Conservation (phyloP, 2,113 vertebrate genomes). For the Garra rufa region DNA sequence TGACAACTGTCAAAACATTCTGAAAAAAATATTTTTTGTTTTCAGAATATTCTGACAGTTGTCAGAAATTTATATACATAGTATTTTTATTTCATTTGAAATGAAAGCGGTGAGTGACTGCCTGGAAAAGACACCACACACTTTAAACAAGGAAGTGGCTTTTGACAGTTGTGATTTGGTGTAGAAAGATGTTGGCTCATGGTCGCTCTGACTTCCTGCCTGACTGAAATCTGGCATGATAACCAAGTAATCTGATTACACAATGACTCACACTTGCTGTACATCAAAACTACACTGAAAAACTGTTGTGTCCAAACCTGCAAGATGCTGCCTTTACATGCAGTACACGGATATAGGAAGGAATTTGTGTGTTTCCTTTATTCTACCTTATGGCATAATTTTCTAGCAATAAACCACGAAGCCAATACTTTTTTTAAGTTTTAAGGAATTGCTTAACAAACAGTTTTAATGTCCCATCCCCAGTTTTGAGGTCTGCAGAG, state of each 20-base stretch:
- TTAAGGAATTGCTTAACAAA: neutral
- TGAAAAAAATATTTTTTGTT: too few relatives aligned
- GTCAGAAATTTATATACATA: too few relatives aligned
- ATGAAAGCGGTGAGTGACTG: neutral
- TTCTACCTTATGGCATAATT: neutral
- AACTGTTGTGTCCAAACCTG: neutral
- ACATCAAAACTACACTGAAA: neutral
- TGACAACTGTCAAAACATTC: too few relatives aligned
- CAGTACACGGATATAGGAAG: neutral
- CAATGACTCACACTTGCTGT: neutral
- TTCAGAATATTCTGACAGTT: too few relatives aligned
- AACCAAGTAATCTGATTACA: neutral
- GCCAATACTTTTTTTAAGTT: neutral
- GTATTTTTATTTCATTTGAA: too few relatives aligned
- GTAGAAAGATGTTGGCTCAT: neutral
- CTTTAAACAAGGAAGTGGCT: constrained; percentile 2
- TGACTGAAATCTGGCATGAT: neutral
- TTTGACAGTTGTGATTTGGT: constrained; percentile 29
- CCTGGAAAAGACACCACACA: neutral
- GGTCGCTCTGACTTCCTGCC: neutral
- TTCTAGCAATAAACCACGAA: neutral
- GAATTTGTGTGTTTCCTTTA: neutral
- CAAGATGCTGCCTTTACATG: neutral
- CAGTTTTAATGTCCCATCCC: neutral
- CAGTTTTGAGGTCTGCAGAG: neutral